Conservation (phyloP, 2,888 invertebrate genomes). For the Liodrosophila aerea region DNA sequence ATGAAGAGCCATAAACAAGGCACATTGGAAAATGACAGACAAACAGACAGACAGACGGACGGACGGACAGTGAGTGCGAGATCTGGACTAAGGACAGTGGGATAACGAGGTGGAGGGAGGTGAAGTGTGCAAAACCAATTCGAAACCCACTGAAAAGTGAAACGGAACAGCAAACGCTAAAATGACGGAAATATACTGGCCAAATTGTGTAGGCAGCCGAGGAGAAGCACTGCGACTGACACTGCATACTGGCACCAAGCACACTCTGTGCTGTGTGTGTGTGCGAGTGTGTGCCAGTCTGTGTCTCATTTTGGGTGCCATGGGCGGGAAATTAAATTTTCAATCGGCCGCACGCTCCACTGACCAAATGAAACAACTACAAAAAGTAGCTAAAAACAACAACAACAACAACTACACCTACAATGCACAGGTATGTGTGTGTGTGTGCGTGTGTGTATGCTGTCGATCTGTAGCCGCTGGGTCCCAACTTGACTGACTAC, state of each 20-base stretch:
- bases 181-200: conserved; percentile 65
- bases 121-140: conserved; percentile 29
- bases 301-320: conserved; percentile 34
- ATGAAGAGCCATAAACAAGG: conserved; percentile 49
- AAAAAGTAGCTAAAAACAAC: conserved; percentile 8
- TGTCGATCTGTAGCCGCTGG: conserved; percentile 38
- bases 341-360: conserved; percentile 70
- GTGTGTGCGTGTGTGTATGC: conserved; percentile 20
- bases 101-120: background rate
- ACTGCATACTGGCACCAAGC: no score
- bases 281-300: conserved; percentile 22
- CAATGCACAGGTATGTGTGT: conserved; percentile 10
- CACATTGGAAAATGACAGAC: conserved; percentile 7
- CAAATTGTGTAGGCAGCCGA: conserved; percentile 5
- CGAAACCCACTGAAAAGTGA: conserved; percentile 39
- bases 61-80: background rate
- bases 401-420: conserved; percentile 4
- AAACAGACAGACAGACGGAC: conserved; percentile 6
- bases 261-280: no score
- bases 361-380: conserved; percentile 48
- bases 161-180: conserved; percentile 48
- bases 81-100: background rate
- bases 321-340: conserved; percentile 77
- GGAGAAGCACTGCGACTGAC: no score
- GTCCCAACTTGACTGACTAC: conserved; percentile 25